Base-by-base conservation (phyloP, 2,888 invertebrate species). In the Litoditis marina region DNA sequence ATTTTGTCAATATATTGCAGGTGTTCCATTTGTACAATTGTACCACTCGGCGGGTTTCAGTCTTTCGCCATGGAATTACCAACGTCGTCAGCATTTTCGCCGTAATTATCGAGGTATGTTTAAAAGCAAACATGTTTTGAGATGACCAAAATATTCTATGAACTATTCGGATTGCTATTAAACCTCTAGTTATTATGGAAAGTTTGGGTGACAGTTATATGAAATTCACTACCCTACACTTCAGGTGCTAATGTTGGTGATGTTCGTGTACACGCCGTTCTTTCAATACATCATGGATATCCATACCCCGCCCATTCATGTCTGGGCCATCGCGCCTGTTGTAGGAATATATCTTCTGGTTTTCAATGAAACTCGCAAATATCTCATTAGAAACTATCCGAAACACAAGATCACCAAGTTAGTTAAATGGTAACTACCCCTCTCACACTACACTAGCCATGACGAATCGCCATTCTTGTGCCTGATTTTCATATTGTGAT, bases 21-120 rank as follows among this genome's bases (percentile, higher is more conserved):
- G 78, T 81, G 19, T 81, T 81, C 67, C 81, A 81, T 63, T 63
- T 81, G 25, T 82, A 74, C 71, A 80, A 82, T 66, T 81, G 81
- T 65, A 80, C 81, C 16, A 81, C 81, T 6, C 68, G 81, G 8
- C 72, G 81, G 22, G 77, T 81, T 16, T 82, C 81, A n/a, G 77
- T 81, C 36, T 79, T 81, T 67, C 73, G 74, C 8, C 81, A 81
- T 54, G 81, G 81, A 31, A 66, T 82, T 31, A 76, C 78, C 30
- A 81, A 82, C 60, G 67, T 81, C 57, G 78, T 81, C 30, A 71
- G 75, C 53, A 64, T 82, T 16, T 79, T 81, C 53, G 81, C 81
- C 8, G 78, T 78, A 6, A 65, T 79, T 32, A 78, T 81, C 60
- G 81, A 81, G 68, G 76, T 76, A 8, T 27, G 47, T n/a, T 2